Conservation (phyloP, 2,113 vertebrate species). For the Otus sunia region DNA sequence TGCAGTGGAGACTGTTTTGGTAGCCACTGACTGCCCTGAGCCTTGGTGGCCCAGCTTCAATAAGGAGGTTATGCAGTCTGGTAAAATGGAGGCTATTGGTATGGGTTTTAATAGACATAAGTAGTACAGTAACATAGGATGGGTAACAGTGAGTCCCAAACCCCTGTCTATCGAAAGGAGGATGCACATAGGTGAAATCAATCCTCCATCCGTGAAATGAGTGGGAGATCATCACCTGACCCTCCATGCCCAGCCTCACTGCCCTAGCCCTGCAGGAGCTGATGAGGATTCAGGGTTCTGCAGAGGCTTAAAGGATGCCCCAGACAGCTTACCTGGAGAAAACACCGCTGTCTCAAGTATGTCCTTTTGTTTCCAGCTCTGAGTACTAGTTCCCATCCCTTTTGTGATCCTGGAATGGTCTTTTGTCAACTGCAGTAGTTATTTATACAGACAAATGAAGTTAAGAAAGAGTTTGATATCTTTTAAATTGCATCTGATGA, state of each 20-base stretch:
- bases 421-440: neutral
- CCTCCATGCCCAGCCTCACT: neutral
- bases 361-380: neutral
- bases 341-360: neutral
- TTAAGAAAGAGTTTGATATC: slow-evolving; percentile 15
- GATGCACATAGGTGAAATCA: neutral
- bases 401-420: neutral
- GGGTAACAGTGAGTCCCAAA: neutral
- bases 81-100: neutral
- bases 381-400: neutral
- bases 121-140: neutral
- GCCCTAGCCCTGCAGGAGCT: neutral
- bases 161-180: neutral
- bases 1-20: neutral
- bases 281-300: neutral
- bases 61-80: neutral
- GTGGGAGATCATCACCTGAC: neutral
- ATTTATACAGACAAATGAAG: slow-evolving; percentile 1
- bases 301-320: neutral
- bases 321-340: neutral
- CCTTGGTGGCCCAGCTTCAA: neutral
- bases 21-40: neutral
- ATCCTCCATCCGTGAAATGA: neutral
- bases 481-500: slow-evolving; percentile 34
- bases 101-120: neutral